phyloP scores from a whole-genome alignment of 2,888 invertebrate species.

The Drosophila kambysellisi region DNA sequence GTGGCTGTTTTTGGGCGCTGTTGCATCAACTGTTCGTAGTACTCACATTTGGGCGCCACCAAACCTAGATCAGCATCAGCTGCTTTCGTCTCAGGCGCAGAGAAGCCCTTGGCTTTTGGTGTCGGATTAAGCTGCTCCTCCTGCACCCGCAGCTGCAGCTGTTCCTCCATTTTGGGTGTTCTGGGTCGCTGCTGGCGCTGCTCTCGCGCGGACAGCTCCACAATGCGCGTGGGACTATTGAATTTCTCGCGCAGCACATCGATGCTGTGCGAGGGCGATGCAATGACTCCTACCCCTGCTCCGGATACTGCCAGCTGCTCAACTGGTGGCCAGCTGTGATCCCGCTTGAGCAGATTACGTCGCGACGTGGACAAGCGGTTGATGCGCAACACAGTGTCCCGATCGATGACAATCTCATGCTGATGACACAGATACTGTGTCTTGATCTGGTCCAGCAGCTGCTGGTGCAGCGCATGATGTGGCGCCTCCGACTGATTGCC shows the following conservation, averaged over 20 bases:
- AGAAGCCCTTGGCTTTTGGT: conserved; percentile 70
- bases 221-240: conserved; percentile 78
- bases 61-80: conserved; percentile 82
- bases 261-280: conserved; percentile 75
- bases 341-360: conserved; percentile 78
- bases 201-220: conserved; percentile 60
- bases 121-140: conserved; percentile 18
- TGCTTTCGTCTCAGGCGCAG: conserved; percentile 82
- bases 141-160: neutral
- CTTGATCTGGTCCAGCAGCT: conserved; percentile 81
- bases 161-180: neutral
- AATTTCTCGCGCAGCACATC: conserved; percentile 82
- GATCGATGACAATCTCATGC: conserved; percentile 82
- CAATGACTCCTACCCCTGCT: conserved; percentile 2
- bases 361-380: conserved; percentile 83
- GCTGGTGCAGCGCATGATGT: conserved; percentile 76
- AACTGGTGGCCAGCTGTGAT: conserved; percentile 84
- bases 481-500: conserved; percentile 20
- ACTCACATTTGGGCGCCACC: conserved; percentile 81
- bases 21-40: conserved; percentile 78
- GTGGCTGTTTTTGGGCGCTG: conserved; percentile 21
- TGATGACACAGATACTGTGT: conserved; percentile 80
- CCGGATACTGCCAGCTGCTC: conserved; percentile 17
- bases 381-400: conserved; percentile 84
- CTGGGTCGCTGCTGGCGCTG: conserved; percentile 48